Base-by-base conservation (phyloP, 2,113 vertebrate species). In the Columba livia region DNA sequence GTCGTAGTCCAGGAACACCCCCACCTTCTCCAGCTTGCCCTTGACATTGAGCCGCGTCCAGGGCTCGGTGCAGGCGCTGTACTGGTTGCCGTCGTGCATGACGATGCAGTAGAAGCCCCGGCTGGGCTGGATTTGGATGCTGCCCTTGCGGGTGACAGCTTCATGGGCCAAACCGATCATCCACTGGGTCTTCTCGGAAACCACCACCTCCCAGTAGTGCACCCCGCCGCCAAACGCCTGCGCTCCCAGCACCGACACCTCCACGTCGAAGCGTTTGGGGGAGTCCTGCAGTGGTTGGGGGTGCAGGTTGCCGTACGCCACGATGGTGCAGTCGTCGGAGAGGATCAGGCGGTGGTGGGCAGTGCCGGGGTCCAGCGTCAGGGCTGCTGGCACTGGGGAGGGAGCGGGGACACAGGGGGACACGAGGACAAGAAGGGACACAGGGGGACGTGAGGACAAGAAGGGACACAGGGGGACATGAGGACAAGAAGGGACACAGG, bases 191-290 rank as follows among this genome's bases (percentile, higher is more conserved):
- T 99, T 99, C 97, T 99, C 99, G 0, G 99, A 99, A 85, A 99
- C 99, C 98, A 99, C 99, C 96, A 99, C 99, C 94, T 99, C 99
- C 99, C 99, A 99, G 97, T 99, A 99, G 89, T 99, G 99, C 42
- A 99, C 98, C 0, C 99, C 99, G 0, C 98, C 91, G 2, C 96
- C 97, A 3, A 99, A 99, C 62, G 99, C 99, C 96, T 99, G 98
- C 0, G 99, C 96, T 4, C 99, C 99, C 97, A 99, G 97, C 56
- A 99, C 99, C 0, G 99, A 99, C 69, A 99, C 99, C 97, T 99
- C 99, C 93, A 99, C 99, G 0, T 99, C 99, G 1, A 99, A 99
- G 94, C 99, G 99, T 57, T 98, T 98, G 0, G 99, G 99, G 0
- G 99, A 99, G 98, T 99, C 99, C 98, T 99, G 99, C 86, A 99